A percentile compares a stretch with the other conserved stretches of the same genome.
These are phyloP conservation scores for Agapornis canus DNA, from an alignment of 2,797 vertebrate genomes.

Conservation along the genomic window DNA sequence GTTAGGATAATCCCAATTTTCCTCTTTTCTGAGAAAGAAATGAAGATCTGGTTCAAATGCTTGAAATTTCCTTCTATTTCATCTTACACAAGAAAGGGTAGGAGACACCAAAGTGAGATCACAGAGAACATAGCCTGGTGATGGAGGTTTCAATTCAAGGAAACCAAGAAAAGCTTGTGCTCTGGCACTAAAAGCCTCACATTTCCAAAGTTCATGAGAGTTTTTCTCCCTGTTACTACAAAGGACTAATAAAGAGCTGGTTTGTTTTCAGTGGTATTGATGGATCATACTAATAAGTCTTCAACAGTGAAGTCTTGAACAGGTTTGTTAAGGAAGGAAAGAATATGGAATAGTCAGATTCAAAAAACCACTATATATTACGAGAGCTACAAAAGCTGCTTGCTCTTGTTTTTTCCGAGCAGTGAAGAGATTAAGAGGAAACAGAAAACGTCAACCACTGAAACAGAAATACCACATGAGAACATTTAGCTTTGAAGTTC, in stretches of 20 bases:
- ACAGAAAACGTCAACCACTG: background rate
- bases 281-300: background rate
- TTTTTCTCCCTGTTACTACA: background rate
- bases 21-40: slow-evolving; percentile 26
- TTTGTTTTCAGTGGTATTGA: background rate
- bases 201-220: background rate
- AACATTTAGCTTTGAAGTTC: slow-evolving; percentile 47
- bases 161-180: background rate
- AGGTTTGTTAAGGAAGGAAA: background rate
- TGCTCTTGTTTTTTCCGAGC: background rate
- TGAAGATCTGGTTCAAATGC: background rate
- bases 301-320: background rate
- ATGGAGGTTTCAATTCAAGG: background rate
- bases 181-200: background rate
- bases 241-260: background rate
- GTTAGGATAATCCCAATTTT: background rate
- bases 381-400: background rate
- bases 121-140: background rate
- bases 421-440: background rate
- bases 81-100: background rate
- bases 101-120: background rate
- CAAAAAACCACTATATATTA: background rate
- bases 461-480: slow-evolving; percentile 8
- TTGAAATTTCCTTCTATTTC: background rate
- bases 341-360: background rate